Conservation (phyloP, 2,113 vertebrate species). For the Toxotes jaculatrix region DNA sequence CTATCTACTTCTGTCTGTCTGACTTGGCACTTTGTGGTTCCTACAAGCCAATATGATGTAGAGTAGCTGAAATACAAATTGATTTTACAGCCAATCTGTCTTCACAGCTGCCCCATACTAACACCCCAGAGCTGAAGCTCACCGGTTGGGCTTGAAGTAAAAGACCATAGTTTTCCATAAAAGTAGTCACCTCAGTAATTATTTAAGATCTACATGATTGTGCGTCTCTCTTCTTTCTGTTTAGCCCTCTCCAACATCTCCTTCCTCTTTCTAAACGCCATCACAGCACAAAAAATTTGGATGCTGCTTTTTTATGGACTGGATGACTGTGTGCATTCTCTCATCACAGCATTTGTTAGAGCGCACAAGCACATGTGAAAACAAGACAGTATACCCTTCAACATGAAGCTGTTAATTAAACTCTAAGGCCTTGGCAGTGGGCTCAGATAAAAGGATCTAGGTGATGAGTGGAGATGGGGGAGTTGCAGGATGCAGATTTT, state of each 20-base stretch:
- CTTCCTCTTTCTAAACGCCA: neutral
- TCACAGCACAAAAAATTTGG: neutral
- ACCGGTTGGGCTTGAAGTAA: constrained; percentile 28
- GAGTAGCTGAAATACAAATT: constrained; percentile 75
- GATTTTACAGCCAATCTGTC: constrained; percentile 76
- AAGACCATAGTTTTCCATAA: constrained; percentile 52
- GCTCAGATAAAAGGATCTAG: neutral
- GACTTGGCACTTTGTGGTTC: constrained; percentile 73
- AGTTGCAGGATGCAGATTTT: neutral
- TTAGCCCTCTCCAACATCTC: neutral
- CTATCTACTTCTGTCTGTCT: constrained; percentile 65
- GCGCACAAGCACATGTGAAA: constrained; percentile 33
- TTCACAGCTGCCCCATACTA: constrained; percentile 47
- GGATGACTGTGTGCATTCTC: neutral
- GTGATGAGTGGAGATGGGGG: too few relatives aligned
- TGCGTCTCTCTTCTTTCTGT: accelerated
- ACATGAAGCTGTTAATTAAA: constrained; percentile 2
- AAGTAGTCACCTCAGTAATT: constrained; percentile 17
- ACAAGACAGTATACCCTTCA: constrained; percentile 8
- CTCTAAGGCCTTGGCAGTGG: neutral
- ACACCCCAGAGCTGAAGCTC: constrained; percentile 34
- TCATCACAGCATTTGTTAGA: neutral
- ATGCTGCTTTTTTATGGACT: neutral
- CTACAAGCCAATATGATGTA: constrained; percentile 61
- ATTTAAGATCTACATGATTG: constrained; percentile 1